Conservation (phyloP, 2,797 vertebrate genomes). For the Oryzias sinensis region DNA sequence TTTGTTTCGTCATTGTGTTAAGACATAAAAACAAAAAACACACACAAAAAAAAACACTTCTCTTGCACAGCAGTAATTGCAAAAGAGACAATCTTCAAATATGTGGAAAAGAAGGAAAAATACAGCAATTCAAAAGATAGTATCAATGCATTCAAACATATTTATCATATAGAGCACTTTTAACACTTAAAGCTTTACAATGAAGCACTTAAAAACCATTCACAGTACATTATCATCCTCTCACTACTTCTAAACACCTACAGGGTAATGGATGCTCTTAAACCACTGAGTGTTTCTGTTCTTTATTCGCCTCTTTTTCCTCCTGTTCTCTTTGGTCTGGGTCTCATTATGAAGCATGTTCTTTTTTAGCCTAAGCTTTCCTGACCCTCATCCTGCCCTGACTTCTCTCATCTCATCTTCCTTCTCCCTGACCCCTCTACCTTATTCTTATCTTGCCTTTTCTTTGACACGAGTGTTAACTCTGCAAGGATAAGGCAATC, state of each 20-base stretch:
- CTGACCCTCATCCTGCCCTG: conserved; percentile 5
- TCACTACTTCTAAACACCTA: conserved; percentile 24
- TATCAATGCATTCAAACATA: conserved; percentile 14
- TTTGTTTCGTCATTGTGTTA: too few species aligned
- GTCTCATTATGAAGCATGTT: conserved; percentile 31
- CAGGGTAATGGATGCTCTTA: conserved; percentile 21
- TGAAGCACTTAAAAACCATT: conserved; percentile 23
- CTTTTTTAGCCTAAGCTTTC: conserved; percentile 14
- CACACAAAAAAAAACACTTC: too few species aligned
- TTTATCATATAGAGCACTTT: conserved; percentile 17
- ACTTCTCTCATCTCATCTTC: conserved; percentile 17
- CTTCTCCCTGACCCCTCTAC: conserved; percentile 34
- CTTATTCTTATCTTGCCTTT: conserved; percentile 43
- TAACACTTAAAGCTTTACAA: conserved; percentile 10
- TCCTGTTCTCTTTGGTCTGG: conserved; percentile 5
- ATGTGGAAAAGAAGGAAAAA: conserved; percentile 11
- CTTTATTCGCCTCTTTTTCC: conserved; percentile 16
- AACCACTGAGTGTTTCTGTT: neutral
- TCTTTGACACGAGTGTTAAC: conserved; percentile 43
- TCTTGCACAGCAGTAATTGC: neutral
- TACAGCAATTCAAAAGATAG: conserved; percentile 20
- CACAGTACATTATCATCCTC: conserved; percentile 31
- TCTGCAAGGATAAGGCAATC: conserved; percentile 65
- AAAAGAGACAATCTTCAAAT: conserved; percentile 8
- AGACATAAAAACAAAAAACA: too few species aligned